These are phyloP conservation scores for Pelmatolapia mariae DNA, from an alignment of 2,113 vertebrate species.

Conservation along the genomic window DNA sequence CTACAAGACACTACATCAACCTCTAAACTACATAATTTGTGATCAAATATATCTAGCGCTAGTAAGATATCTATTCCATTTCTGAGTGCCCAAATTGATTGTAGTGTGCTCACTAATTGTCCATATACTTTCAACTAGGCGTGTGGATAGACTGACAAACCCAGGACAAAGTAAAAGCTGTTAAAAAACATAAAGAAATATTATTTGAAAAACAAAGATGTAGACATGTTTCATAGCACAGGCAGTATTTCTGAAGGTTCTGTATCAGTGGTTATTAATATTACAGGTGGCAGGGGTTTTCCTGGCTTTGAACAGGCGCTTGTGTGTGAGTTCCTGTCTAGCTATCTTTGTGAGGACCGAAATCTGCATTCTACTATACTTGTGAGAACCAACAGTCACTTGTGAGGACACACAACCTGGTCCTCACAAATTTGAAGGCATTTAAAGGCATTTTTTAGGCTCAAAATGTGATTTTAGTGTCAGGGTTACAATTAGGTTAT, in stretches of 20 bases:
- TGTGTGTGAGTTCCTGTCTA: background rate
- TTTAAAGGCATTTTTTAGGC: too few relatives aligned
- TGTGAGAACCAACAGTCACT: too few relatives aligned
- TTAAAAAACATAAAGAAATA: background rate
- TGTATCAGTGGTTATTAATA: background rate
- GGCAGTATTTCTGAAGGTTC: background rate
- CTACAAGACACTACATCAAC: background rate
- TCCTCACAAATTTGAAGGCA: too few relatives aligned
- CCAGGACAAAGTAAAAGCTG: background rate
- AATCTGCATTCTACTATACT: too few relatives aligned
- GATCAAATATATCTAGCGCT: background rate
- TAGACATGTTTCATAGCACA: background rate
- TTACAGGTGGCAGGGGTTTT: background rate
- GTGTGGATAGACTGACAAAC: background rate
- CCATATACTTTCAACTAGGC: background rate
- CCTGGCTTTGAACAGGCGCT: background rate
- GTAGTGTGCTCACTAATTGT: background rate
- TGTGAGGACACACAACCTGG: too few relatives aligned
- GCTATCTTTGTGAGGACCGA: too few relatives aligned
- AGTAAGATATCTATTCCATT: background rate
- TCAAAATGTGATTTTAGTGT: too few relatives aligned
- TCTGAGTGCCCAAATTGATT: background rate
- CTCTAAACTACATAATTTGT: background rate
- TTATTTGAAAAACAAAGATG: background rate
- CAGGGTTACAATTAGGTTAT: too few relatives aligned